Base-by-base conservation (phyloP, 2,113 vertebrate genomes). In the Macquaria australasica region DNA sequence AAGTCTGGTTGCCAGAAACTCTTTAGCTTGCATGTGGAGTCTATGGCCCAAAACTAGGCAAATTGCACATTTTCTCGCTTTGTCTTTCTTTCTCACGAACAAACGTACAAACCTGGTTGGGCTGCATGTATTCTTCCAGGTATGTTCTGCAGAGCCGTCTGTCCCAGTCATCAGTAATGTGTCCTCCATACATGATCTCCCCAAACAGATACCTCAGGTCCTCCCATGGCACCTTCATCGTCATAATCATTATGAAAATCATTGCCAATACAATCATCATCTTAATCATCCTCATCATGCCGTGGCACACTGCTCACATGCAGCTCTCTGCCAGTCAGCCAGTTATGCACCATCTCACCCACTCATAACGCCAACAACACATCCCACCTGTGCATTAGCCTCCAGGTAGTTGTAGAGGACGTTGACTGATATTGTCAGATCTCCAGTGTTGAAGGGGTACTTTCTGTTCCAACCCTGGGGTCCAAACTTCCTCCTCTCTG, bases 141-240 rank as follows among this genome's bases (percentile, higher is more conserved):
- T 97, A 96, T 3, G 95, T 96, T 53, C 94, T 94, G 84, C 96
- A 97, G 28, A 97, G 94, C 58, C 96, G 92, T 78, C 96, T 93
- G 91, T 96, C 96, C 96, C 96, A 97, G 93, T 97, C 95, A 43
- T 97, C 96, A 10, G 96, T 97, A 89, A 97, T 96, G 92, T 97
- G 96, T 83, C 96, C 96, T 59, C 96, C 96, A n/a, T 96, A 96
- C 96, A 96, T 97, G 76, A 97, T 96, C 89, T 97, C 96, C 6
- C 96, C 96, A 93, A 97, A 97, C 66, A 97, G 93, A 87, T 96
- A 97, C 23, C 94, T 93, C 56, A 97, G 94, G 82, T 97, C 96
- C 89, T 97, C 97, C 96, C 95, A 96, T 0, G 96, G 96, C 69
- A 97, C 96, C 96, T 96, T 79, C 75, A 79, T 34, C 34, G 72